These are phyloP conservation scores for Xyrichtys novacula DNA, from an alignment of 2,797 vertebrate species.

Conservation along the genomic window DNA sequence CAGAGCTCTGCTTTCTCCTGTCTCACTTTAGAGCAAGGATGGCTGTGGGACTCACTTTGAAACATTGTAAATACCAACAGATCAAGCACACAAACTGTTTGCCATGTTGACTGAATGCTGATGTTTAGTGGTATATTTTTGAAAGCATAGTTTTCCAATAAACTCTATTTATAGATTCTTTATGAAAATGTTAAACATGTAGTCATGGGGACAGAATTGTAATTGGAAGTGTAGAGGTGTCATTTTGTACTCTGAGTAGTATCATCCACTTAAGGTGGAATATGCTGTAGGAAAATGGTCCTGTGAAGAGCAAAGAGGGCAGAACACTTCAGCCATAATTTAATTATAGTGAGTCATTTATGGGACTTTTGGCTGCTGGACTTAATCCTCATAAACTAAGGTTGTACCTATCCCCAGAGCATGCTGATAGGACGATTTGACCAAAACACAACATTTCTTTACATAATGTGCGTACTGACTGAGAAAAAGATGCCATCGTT, in stretches of 20 bases:
- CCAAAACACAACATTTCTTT: no score
- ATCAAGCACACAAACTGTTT: constrained; percentile 8
- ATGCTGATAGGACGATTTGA: no score
- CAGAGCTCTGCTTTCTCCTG: constrained; percentile 49
- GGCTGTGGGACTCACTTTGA: constrained; percentile 45
- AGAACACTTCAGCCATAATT: no score
- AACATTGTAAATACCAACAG: constrained; percentile 44
- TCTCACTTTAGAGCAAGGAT: constrained; percentile 43
- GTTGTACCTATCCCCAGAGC: no score
- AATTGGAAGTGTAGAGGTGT: background rate
- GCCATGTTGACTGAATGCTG: constrained; percentile 1
- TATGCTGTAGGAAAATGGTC: no score
- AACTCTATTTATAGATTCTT: background rate
- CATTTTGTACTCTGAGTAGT: no score
- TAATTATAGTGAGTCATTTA: background rate
- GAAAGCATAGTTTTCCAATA: constrained; percentile 3
- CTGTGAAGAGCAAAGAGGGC: background rate
- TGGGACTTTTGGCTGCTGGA: no score
- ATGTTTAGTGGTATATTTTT: background rate
- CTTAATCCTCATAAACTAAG: no score
- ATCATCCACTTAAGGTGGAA: no score
- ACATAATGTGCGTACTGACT: no score
- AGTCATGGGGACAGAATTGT: background rate
- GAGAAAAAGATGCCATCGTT: no score
- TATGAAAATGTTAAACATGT: background rate